A percentile compares a stretch with the other conserved stretches of the same genome.
Conservation (phyloP, 1,140 invertebrate genomes). For the Micrasema minimum region DNA sequence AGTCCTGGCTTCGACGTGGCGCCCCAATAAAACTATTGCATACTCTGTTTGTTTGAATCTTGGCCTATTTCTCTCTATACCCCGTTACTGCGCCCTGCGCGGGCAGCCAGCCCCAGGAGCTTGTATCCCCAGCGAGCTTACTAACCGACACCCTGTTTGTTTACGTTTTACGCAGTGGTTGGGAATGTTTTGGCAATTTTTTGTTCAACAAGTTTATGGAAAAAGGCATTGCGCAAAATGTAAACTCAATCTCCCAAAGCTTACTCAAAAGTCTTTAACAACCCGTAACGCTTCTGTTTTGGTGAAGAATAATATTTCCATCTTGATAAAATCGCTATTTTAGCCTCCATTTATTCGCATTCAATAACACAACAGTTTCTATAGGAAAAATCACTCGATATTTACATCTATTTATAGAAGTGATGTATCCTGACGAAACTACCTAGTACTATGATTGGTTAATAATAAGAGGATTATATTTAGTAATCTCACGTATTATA, state of each 20-base stretch:
- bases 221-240: constrained; percentile 35
- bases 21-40: constrained; percentile 1
- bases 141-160: constrained; percentile 3
- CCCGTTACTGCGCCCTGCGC: constrained; percentile 9
- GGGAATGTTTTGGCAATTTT: constrained; percentile 19
- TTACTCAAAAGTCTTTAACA: neutral
- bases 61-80: constrained; percentile 16
- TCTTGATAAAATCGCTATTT: neutral
- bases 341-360: neutral
- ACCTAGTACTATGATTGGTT: neutral
- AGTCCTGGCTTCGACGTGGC: constrained; percentile 13
- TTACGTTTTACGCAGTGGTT: constrained; percentile 32
- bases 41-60: constrained; percentile 27
- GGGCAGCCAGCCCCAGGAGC: constrained; percentile 15
- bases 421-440: neutral
- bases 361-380: neutral
- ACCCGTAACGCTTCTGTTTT: too few relatives aligned
- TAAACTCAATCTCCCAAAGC: constrained; percentile 11
- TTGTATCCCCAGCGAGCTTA: constrained; percentile 45
- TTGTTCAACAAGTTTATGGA: neutral
- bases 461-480: constrained; percentile 2
- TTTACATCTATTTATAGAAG: neutral
- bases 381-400: neutral
- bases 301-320: neutral
- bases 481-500: neutral